Evolutionary conservation across 2,888 invertebrate genomes (phyloP), one percentile per base, ranked within the genome.

Genomic region (Phortica magna): DNA sequence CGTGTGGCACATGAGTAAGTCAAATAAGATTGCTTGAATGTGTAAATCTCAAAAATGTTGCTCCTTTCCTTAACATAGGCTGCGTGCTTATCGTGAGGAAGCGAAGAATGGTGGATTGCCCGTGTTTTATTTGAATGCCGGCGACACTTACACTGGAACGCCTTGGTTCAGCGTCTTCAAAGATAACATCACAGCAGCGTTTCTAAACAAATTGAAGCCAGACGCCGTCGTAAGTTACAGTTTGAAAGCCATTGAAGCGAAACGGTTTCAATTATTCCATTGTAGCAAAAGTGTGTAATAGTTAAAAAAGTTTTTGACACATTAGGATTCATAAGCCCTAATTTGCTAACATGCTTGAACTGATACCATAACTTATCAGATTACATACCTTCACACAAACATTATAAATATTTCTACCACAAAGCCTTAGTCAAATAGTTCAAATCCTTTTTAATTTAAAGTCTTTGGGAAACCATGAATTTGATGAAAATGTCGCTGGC

Each of bases 381-480:
- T n/a, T n/a, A n/a, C n/a, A n/a, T n/a, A n/a, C n/a, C n/a, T n/a
- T n/a, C n/a, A n/a, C n/a, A n/a, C n/a, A n/a, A n/a, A n/a, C n/a
- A n/a, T n/a, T n/a, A n/a, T n/a, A n/a, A n/a, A n/a, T n/a, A n/a
- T n/a, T n/a, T n/a, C n/a, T n/a, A n/a, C n/a, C n/a, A n/a, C n/a
- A n/a, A n/a, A n/a, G n/a, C n/a, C n/a, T n/a, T n/a, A n/a, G n/a
- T n/a, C n/a, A n/a, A n/a, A n/a, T n/a, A n/a, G n/a, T n/a, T n/a
- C n/a, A n/a, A n/a, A n/a, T n/a, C n/a, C n/a, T n/a, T n/a, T n/a
- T n/a, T n/a, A n/a, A n/a, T n/a, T n/a, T n/a, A n/a, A n/a, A n/a
- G n/a, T n/a, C 95, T n/a, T 92, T 98, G 80, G 98, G 98, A 39
- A 98, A 98, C 89, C 98, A 98, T 90, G 98, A 98, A 91, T 97